These are phyloP conservation scores for Andricus curvator DNA, from an alignment of 2,888 invertebrate genomes.

Conservation along the genomic window DNA sequence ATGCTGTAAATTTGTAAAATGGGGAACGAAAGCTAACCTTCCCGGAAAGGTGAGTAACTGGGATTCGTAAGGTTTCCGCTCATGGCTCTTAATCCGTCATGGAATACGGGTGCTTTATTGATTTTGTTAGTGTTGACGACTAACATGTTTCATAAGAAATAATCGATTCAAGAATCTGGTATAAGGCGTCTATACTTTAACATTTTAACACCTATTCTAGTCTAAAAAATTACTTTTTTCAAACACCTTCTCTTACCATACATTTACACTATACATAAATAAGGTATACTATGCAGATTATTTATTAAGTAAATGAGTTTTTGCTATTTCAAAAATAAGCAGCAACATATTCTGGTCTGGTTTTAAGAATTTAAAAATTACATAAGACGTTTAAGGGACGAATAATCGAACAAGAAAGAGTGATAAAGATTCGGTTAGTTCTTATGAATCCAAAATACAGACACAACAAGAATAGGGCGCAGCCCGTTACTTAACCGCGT, in stretches of 20 bases:
- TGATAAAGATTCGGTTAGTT: slow-evolving; percentile 28
- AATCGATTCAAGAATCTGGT: background rate
- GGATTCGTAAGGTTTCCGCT: slow-evolving; percentile 69
- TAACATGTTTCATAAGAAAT: slow-evolving; percentile 4
- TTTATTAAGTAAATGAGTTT: no score
- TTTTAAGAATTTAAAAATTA: background rate
- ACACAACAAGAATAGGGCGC: slow-evolving; percentile 52
- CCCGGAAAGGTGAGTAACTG: slow-evolving; percentile 41
- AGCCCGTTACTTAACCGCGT: slow-evolving; percentile 77
- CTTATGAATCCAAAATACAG: slow-evolving; percentile 66
- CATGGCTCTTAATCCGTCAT: slow-evolving; percentile 65
- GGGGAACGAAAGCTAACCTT: background rate
- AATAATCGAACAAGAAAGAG: no score
- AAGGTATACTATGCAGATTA: no score
- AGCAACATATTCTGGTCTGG: no score
- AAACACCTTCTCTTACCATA: background rate
- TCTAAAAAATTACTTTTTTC: background rate
- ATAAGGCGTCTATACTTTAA: background rate
- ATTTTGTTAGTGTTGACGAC: slow-evolving; percentile 10
- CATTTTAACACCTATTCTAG: background rate
- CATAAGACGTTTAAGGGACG: background rate
- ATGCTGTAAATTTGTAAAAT: background rate
- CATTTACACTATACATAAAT: no score
- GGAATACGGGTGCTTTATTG: slow-evolving; percentile 57
- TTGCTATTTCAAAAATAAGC: no score